Evolutionary conservation across 1,140 invertebrate species (phyloP).

Genomic region (Drosophila subpulchrella): DNA sequence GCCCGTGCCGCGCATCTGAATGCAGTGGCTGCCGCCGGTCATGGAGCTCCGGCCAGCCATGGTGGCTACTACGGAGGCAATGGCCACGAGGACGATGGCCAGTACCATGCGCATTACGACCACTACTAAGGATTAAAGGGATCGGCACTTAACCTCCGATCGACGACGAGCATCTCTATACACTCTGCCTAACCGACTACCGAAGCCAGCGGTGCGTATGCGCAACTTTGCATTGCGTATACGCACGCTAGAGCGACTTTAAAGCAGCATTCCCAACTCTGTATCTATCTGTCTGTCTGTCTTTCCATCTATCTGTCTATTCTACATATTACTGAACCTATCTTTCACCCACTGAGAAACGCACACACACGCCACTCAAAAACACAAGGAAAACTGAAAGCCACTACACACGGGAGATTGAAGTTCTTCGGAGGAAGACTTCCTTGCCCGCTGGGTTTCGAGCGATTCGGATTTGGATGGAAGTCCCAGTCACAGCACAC

Average conservation of each 20-base stretch:
- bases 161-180: slow-evolving; percentile 43
- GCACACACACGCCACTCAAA: slow-evolving; percentile 25
- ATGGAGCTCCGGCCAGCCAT: slow-evolving; percentile 50
- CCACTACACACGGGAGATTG: slow-evolving; percentile 57
- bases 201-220: slow-evolving; percentile 57
- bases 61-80: slow-evolving; percentile 65
- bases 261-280: slow-evolving; percentile 18
- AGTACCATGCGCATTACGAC: slow-evolving; percentile 68
- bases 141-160: slow-evolving; percentile 18
- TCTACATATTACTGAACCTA: no score
- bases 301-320: background rate
- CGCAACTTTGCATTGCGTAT: slow-evolving; percentile 21
- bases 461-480: slow-evolving; percentile 1
- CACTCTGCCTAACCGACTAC: slow-evolving; percentile 51
- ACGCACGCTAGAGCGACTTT: slow-evolving; percentile 26
- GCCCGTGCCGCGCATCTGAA: slow-evolving; percentile 87
- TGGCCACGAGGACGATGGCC: slow-evolving; percentile 74
- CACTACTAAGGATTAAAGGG: slow-evolving; percentile 51
- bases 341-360: slow-evolving; percentile 13
- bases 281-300: background rate
- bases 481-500: slow-evolving; percentile 15
- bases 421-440: slow-evolving; percentile 24
- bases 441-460: slow-evolving; percentile 52
- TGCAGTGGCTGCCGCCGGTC: slow-evolving; percentile 85
- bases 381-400: slow-evolving; percentile 26